A percentile compares a stretch with the other conserved stretches of the same genome.
phyloP scores from a whole-genome alignment of 2,888 invertebrate species.

The Galeruca laticollis region DNA sequence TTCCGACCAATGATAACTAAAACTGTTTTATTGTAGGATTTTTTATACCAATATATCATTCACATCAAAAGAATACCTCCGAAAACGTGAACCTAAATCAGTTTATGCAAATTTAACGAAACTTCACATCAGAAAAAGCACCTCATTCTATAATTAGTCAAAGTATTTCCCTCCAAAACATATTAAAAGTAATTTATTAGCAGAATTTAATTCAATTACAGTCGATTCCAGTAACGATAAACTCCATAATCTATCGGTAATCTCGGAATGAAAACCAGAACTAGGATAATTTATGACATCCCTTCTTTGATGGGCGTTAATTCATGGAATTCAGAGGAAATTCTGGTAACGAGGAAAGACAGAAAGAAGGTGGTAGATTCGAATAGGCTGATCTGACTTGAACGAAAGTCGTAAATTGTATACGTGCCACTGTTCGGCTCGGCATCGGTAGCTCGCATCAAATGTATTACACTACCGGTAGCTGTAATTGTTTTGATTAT shows the following conservation, averaged over 20 bases:
- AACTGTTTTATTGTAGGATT: too few species aligned
- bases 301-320: constrained; percentile 52
- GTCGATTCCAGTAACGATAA: constrained; percentile 41
- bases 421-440: constrained; percentile 50
- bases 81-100: not conserved
- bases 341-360: constrained; percentile 27
- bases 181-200: constrained; percentile 41
- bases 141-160: constrained; percentile 31
- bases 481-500: constrained; percentile 16
- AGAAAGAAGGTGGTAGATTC: constrained; percentile 38
- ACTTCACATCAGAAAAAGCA: constrained; percentile 5
- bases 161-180: constrained; percentile 31
- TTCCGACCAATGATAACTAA: too few species aligned
- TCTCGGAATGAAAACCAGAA: constrained; percentile 40
- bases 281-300: constrained; percentile 42
- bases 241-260: constrained; percentile 38
- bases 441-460: not conserved
- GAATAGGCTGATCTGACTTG: constrained; percentile 45
- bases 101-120: not conserved
- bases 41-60: too few species aligned
- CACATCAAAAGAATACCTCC: too few species aligned
- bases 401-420: constrained; percentile 57
- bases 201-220: constrained; percentile 43
- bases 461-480: constrained; percentile 56
- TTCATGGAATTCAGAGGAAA: constrained; percentile 48